phyloP scores from a whole-genome alignment of 2,113 vertebrate species.

The Megaleporinus macrocephalus region DNA sequence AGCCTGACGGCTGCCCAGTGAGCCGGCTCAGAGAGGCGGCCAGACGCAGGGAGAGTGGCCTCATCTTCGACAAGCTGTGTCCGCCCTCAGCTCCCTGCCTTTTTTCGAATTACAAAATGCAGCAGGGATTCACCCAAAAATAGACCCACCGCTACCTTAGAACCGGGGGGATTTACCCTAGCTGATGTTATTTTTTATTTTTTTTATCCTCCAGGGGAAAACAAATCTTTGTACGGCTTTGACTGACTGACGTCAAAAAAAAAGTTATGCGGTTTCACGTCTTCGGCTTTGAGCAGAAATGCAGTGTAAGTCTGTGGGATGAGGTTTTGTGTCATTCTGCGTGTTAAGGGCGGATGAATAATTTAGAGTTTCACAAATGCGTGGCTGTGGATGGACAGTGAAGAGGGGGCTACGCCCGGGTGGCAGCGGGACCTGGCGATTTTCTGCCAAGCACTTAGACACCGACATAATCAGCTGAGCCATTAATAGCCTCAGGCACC shows the following conservation, averaged over 20 bases:
- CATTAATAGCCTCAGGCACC: constrained; percentile 59
- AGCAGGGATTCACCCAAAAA: constrained; percentile 62
- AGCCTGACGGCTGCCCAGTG: neutral
- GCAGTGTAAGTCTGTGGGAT: neutral
- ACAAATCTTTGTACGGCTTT: constrained; percentile 31
- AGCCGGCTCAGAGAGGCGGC: constrained; percentile 6
- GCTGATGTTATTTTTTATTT: constrained; percentile 9
- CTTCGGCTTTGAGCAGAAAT: constrained; percentile 1
- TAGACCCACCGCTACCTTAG: constrained; percentile 51
- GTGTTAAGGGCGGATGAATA: constrained; percentile 8
- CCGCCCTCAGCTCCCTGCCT: constrained; percentile 34
- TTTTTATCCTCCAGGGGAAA: neutral
- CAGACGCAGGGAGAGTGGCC: neutral
- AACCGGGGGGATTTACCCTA: neutral
- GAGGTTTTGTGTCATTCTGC: neutral
- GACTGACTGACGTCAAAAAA: neutral
- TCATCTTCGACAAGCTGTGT: neutral
- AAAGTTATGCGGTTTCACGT: neutral
- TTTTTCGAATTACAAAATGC: constrained; percentile 60
- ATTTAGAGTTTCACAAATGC: constrained; percentile 39
- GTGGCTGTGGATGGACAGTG: constrained; percentile 16
- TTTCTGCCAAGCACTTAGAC: constrained; percentile 48
- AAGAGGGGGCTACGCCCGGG: neutral
- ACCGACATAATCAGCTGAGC: constrained; percentile 58
- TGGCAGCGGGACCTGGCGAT: constrained; percentile 43